Base-by-base conservation (phyloP, 2,888 invertebrate species). In the Apoda limacodes region DNA sequence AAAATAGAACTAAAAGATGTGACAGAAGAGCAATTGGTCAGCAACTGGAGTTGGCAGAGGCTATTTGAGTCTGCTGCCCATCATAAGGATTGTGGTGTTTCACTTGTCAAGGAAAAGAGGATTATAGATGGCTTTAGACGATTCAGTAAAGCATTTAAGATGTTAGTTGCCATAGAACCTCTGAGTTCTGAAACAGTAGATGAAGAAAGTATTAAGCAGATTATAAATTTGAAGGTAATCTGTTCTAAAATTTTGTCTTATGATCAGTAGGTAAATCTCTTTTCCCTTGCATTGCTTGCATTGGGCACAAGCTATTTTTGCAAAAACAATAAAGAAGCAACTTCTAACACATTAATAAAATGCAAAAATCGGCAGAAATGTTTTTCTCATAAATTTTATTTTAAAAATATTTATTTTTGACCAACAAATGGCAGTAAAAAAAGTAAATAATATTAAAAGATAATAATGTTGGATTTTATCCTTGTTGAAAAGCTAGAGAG, bases 91-190 rank as follows among this genome's bases (percentile, higher is more conserved):
- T 54, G 63, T 20, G 86, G 88, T 3, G 87, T 89, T 0, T 59
- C 78, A 15, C 72, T 92, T 38, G 90, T 89, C 39, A 86, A 86
- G 52, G 55, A 75, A 2, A 82, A 83, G 38, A 82, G 85, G 29
- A 68, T 76, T 29, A 53, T 75, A 6, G 90, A 91, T 55, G 91
- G 92, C 0, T 93, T 91, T 46, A 52, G 69, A n/a, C 61, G 76
- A 34, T 95, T 93, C 58, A 85, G 83, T 39, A 88, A 87, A 59
- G 87, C 89, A 2, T 76, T 92, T 13, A 92, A 92, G 62, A 81
- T 89, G 48, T 52, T 93, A 4, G 83, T 88, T 4, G 69, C 78
- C 1, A 68, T 72, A 2, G 78, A 78, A 36, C 88, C 89, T 0
- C 76, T 88, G 34, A 85, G 83, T 38, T 70, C 83, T 3, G 70